These are phyloP conservation scores for Fopius arisanus DNA, from an alignment of 1,140 invertebrate species.

Conservation along the genomic window DNA sequence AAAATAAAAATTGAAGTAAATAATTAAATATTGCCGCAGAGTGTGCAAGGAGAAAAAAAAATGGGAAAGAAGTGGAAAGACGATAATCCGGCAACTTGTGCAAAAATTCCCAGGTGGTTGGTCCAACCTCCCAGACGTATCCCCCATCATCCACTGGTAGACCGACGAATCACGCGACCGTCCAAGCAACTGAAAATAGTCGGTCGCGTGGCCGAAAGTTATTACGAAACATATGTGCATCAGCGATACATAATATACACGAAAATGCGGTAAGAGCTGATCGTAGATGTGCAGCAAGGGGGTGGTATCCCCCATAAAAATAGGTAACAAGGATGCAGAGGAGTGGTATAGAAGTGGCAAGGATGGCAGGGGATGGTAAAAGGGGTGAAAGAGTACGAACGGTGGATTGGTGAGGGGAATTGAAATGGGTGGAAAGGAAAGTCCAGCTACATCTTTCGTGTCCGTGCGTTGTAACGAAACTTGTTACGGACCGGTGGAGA, in stretches of 20 bases:
- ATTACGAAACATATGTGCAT: background rate
- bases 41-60: too few relatives aligned
- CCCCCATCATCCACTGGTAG: background rate
- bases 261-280: background rate
- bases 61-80: background rate
- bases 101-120: conserved; percentile 1
- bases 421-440: background rate
- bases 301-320: background rate
- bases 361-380: background rate
- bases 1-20: too few relatives aligned
- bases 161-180: too few relatives aligned
- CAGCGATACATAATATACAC: background rate
- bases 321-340: background rate
- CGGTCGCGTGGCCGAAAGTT: background rate
- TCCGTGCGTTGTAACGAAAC: conserved; percentile 45
- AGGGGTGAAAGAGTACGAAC: too few relatives aligned
- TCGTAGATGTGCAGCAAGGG: background rate
- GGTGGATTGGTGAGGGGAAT: background rate
- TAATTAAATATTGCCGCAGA: too few relatives aligned
- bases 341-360: background rate
- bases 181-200: background rate
- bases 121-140: background rate
- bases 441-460: conserved; percentile 22
- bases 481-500: conserved; percentile 44
- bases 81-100: conserved; percentile 22